Conservation (phyloP, 2,113 vertebrate genomes). For the Glaucomys volans region DNA sequence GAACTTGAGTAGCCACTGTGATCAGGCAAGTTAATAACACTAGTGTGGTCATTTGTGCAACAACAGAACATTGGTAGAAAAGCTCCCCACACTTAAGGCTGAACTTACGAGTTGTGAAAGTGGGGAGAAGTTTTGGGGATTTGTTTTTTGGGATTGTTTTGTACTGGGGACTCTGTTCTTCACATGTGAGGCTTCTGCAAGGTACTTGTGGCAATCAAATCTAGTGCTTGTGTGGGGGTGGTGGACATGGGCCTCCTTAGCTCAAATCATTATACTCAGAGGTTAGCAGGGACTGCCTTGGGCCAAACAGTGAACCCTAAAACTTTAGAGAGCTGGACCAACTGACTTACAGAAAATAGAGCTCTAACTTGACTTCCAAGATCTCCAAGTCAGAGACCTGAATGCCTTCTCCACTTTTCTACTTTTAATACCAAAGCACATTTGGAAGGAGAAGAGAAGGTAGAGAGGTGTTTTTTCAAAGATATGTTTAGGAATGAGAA, state of each 20-base stretch:
- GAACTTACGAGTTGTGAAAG: not conserved
- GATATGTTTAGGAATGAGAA: not conserved
- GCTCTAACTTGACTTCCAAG: not conserved
- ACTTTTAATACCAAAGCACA: not conserved
- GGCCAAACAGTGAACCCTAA: not conserved
- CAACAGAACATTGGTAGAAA: not conserved
- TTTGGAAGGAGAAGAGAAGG: not conserved
- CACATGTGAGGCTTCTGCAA: not conserved
- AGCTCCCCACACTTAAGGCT: not conserved
- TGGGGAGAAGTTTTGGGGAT: not conserved
- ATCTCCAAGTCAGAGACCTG: not conserved
- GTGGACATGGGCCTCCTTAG: not conserved
- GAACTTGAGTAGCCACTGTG: not conserved
- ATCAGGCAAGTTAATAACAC: not conserved
- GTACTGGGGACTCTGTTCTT: not conserved
- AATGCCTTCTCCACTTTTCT: not conserved
- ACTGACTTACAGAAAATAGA: accelerated
- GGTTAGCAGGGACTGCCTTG: not conserved
- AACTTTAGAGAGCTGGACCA: not conserved
- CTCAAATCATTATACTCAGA: not conserved
- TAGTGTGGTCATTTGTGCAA: accelerated
- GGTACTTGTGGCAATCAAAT: not conserved
- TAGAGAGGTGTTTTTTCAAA: not conserved
- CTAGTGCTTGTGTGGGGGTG: not conserved
- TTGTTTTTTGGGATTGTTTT: not conserved